phyloP scores from a whole-genome alignment of 2,797 vertebrate genomes.

The Enteromius unitaeniatus region DNA sequence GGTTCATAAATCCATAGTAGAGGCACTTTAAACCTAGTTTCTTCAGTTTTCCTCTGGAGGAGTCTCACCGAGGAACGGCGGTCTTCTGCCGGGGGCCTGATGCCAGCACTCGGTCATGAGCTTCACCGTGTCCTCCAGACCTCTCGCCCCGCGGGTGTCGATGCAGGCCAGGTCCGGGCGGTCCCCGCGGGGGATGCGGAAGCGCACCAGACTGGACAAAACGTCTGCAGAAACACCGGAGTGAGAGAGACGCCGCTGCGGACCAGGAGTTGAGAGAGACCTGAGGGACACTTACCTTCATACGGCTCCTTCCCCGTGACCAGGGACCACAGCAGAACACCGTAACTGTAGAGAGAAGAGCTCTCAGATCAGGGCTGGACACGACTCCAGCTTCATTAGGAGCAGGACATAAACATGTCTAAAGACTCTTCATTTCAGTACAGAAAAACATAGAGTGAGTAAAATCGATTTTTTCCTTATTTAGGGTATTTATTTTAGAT shows the following conservation, averaged over 20 bases:
- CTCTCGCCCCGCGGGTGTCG: conserved; percentile 9
- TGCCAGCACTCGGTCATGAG: conserved; percentile 76
- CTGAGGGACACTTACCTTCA: conserved; percentile 63
- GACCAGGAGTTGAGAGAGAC: neutral
- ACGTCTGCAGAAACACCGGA: conserved; percentile 54
- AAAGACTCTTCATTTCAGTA: too few relatives aligned
- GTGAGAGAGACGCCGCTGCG: neutral
- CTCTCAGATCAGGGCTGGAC: too few relatives aligned
- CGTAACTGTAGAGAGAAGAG: conserved; percentile 66
- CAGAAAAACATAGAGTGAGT: too few relatives aligned
- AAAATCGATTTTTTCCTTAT: too few relatives aligned
- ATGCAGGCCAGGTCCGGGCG: conserved; percentile 68
- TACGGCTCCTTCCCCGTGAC: conserved; percentile 74
- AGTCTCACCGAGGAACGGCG: conserved; percentile 66
- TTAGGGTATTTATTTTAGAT: neutral
- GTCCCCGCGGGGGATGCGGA: conserved; percentile 71
- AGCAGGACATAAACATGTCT: neutral
- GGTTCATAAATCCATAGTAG: too few relatives aligned
- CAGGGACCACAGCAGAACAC: conserved; percentile 78
- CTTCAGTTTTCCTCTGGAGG: too few relatives aligned
- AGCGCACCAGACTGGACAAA: conserved; percentile 60
- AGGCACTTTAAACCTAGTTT: too few relatives aligned
- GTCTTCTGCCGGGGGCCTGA: conserved; percentile 46
- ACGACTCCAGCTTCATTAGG: neutral
- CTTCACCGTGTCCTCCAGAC: conserved; percentile 51